Base-by-base conservation (phyloP, 2,797 vertebrate species). In the Enteromius thamalakanensis region DNA sequence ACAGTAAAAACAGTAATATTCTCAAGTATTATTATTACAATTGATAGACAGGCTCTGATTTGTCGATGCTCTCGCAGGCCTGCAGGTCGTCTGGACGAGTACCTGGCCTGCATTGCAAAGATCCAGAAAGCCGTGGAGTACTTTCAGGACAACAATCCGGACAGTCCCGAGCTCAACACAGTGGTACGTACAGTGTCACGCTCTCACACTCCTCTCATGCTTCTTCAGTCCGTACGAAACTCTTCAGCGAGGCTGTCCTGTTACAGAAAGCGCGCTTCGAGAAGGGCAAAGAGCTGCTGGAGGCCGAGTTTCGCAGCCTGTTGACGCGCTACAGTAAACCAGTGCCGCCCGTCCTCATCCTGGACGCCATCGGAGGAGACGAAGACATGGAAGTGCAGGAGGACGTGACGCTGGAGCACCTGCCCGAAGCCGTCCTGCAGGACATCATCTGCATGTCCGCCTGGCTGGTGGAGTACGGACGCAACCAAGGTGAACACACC, bases 101-200 rank as follows among this genome's bases (percentile, higher is more conserved):
- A 98, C 79, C 94, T 99, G 21, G 93, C 91, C 49, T 98, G 97
- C 80, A 97, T 99, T 79, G 98, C 97, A 71, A 98, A 96, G 92
- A 97, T 99, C 86, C 98, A 98, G 94, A 99, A 98, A 90, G 98
- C 98, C 0, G 98, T 99, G 89, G 98, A 99, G 70, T 99, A 98
- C 81, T 99, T 99, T 87, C 98, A 99, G 88, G 98, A 99, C 90
- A 99, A 99, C 87, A 99, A 97, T 85, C 98, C 98, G 0, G 98
- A 99, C 93, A 99, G 97, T 83, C 98, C 98, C 0, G 98, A 99
- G 79, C 96, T 99, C 89, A 98, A 99, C 93, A 97, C 96, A 40
- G 98, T 99, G 96, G 98, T 99, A 94, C 88, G n/a, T 71, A 53
- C 51, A 9, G 4, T 62, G 7, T 53, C 37, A 21, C 2, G 5